Base-by-base conservation (phyloP, 2,113 vertebrate species). In the Heterotilapia buettikoferi region DNA sequence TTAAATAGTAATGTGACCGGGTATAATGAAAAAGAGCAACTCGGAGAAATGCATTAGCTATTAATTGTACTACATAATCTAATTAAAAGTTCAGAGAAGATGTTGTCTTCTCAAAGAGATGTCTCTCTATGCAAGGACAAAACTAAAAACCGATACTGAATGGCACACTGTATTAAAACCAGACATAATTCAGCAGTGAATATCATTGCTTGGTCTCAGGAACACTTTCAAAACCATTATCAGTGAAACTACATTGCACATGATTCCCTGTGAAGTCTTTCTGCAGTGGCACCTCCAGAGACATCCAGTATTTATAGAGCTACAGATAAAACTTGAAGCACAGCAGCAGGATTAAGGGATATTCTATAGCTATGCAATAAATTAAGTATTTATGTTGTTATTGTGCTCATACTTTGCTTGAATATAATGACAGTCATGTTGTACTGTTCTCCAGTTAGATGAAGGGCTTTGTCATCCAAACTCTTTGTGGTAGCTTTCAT, bases 361-460 rank as follows among this genome's bases (percentile, higher is more conserved):
- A 76, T 85, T 94, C 86, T 94, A 84, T 96, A 97, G 97, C 97
- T 97, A 97, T 97, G 97, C 97, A 98, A 96, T 96, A 94, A 97
- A 94, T 94, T 88, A 95, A 92, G 88, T 83, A 29, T 90, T 84
- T 86, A 87, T 38, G 84, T 89, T 94, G 86, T 93, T 80, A 31
- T 94, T 94, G 86, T 94, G 90, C 86, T 94, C 82, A 85, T 94
- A 95, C 91, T 76, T 78, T 3, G 16, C 43, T 96, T 93, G 89
- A 82, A 92, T 92, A 94, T 93, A 89, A 94, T 88, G 97, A 97
- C 97, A 97, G 97, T 97, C 97, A 95, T 83, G 94, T 95, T 82
- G 95, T 92, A 95, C 95, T 97, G 95, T 97, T 96, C 88, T 95
- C 94, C 96, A 94, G 92, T 95, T 91, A 93, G 93, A 94, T 89